Evolutionary conservation across 2,888 invertebrate species (phyloP), one percentile per base, ranked within the genome.

Genomic region (Palloptera scutellata): DNA sequence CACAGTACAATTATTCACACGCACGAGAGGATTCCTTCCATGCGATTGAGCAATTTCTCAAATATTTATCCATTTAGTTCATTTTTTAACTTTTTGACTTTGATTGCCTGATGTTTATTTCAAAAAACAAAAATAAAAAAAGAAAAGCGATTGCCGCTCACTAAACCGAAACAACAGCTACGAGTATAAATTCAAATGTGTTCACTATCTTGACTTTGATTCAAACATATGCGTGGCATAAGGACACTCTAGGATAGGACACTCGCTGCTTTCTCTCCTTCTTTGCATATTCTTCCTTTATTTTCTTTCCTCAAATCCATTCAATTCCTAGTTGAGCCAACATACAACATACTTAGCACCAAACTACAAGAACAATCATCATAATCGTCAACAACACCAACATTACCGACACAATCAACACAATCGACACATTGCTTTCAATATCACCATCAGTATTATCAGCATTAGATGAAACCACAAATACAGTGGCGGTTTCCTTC

Each of bases 31-130:
- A 20, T 13, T 13, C 60, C 43, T 60, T 60, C n/a, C 19, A 43
- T 20, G 45, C 60, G 60, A 60, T 43, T 60, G 60, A 60, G 13
- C 60, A 60, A 60, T 60, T 60, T 45, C 48, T 19, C 43, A 60
- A 17, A 45, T 45, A 43, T 43, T 59, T 59, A 43, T 19, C 17
- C 40, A 19, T 59, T 19, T 20, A 40, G 40, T 13, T 40, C 13
- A n/a, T 30, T 15, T 19, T 17, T 19, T 9, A 19, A 15, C 40
- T 41, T 40, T 12, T 57, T 57, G 41, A 20, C 13, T 12, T 17
- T 60, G 41, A 42, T 12, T 19, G 19, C 45, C 45, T 19, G 43
- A 45, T 19, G 20, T 13, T 42, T 19, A 48, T 19, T 15, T 43
- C 20, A 43, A 43, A 30, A 59, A 15, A 10, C n/a, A 42, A 11